These are phyloP conservation scores for Myotis planiceps DNA, from an alignment of 2,797 vertebrate species.

Conservation along the genomic window DNA sequence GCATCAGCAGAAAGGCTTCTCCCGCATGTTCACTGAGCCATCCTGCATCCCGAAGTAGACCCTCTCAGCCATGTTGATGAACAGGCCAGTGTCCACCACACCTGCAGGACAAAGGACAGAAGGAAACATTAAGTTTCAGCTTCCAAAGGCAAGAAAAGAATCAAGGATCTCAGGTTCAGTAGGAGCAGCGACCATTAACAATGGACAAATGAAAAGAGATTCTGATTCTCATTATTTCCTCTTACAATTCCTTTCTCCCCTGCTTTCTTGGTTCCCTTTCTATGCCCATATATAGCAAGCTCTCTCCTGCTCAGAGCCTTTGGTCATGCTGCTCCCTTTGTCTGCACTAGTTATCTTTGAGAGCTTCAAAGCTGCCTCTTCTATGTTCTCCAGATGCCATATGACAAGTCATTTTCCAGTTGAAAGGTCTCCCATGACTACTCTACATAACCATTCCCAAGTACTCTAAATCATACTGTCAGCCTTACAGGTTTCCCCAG, in stretches of 20 bases:
- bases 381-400: not conserved
- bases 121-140: not conserved
- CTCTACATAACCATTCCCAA: not conserved
- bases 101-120: constrained; percentile 84
- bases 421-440: not conserved
- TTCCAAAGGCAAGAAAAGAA: not conserved
- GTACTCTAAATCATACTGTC: not conserved
- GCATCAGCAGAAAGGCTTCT: constrained; percentile 88
- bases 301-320: not conserved
- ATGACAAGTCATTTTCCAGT: not conserved
- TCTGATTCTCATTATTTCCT: not conserved
- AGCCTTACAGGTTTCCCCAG: not conserved
- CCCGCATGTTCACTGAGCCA: constrained; percentile 91
- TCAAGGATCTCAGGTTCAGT: fast-evolving
- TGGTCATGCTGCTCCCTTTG: not conserved
- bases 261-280: not conserved
- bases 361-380: not conserved
- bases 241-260: not conserved
- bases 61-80: constrained; percentile 95
- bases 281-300: not conserved
- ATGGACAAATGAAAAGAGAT: not conserved
- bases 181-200: not conserved
- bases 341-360: not conserved
- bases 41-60: constrained; percentile 99
- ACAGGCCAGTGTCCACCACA: constrained; percentile 98